phyloP scores from a whole-genome alignment of 1,140 invertebrate species.

The Frieseomelitta varia region DNA sequence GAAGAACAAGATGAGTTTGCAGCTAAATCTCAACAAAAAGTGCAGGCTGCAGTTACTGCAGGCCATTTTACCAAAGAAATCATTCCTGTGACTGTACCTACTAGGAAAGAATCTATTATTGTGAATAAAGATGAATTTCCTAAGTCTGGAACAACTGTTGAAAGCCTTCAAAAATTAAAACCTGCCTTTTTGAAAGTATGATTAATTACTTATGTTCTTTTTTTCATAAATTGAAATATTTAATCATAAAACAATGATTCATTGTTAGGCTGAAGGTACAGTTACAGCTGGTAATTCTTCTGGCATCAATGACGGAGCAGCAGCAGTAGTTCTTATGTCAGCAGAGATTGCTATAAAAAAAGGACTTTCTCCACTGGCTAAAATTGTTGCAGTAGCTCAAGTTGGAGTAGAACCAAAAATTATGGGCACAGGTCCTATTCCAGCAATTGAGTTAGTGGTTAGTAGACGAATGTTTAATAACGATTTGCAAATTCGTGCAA shows the following conservation, averaged over 20 bases:
- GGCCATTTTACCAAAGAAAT: constrained; percentile 90
- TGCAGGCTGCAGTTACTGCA: constrained; percentile 84
- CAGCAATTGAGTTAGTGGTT: constrained; percentile 86
- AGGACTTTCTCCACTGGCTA: constrained; percentile 84
- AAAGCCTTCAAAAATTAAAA: constrained; percentile 84
- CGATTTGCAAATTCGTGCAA: background rate
- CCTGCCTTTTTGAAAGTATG: constrained; percentile 86
- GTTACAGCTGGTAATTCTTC: constrained; percentile 92
- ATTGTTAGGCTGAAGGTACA: constrained; percentile 82
- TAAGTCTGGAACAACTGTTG: constrained; percentile 83
- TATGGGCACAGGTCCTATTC: constrained; percentile 91
- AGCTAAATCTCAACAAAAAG: constrained; percentile 87
- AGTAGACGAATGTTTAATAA: constrained; percentile 18
- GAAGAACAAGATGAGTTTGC: constrained; percentile 91
- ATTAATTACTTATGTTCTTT: background rate
- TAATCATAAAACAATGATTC: background rate
- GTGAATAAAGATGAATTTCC: constrained; percentile 88
- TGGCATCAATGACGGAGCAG: constrained; percentile 94
- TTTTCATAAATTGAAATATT: background rate
- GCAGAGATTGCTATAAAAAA: constrained; percentile 81
- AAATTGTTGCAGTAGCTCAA: constrained; percentile 86
- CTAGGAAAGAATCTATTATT: constrained; percentile 81
- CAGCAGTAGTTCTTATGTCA: constrained; percentile 89
- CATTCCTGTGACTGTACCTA: constrained; percentile 83
- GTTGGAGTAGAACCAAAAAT: constrained; percentile 87